Percentiles rank a stretch among this genome's conserved stretches.
Conservation (phyloP, 2,797 vertebrate genomes). For the Tinamus major region DNA sequence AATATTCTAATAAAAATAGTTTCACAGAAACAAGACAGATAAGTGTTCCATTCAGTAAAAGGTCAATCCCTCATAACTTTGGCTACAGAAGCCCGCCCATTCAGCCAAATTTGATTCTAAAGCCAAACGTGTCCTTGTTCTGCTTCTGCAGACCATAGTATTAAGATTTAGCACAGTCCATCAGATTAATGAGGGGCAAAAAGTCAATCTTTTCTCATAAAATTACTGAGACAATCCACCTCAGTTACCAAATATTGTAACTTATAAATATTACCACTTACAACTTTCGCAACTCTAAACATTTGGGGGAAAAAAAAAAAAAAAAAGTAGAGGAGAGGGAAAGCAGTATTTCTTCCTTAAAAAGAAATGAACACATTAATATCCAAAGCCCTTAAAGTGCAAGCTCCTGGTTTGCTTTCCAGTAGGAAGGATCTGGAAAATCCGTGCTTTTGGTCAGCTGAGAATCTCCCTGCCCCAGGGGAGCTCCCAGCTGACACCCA, state of each 20-base stretch:
- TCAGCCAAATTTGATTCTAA: conserved; percentile 65
- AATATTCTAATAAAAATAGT: conserved; percentile 72
- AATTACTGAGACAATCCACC: not conserved
- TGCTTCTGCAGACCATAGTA: conserved; percentile 41
- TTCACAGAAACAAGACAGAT: conserved; percentile 66
- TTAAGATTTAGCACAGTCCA: conserved; percentile 54
- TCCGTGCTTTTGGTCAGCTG: conserved; percentile 18
- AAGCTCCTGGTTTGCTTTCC: conserved; percentile 22
- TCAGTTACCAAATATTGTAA: not conserved
- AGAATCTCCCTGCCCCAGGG: not conserved
- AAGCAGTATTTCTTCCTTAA: not conserved
- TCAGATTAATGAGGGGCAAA: conserved; percentile 46
- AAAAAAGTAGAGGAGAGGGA: not conserved
- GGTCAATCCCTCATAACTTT: conserved; percentile 70
- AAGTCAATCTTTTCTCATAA: conserved; percentile 61
- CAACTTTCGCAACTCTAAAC: not conserved
- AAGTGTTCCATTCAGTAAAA: conserved; percentile 65
- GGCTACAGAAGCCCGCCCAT: conserved; percentile 59
- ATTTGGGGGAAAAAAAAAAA: not conserved
- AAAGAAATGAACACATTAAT: conserved; percentile 27
- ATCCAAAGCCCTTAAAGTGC: not conserved
- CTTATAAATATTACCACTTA: conserved; percentile 14
- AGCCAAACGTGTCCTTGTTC: conserved; percentile 45
- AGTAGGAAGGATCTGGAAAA: conserved; percentile 43
- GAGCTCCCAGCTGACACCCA: conserved; percentile 32